Evolutionary conservation across 2,888 invertebrate species (phyloP).

Genomic region (Sarcophaga subvicina): DNA sequence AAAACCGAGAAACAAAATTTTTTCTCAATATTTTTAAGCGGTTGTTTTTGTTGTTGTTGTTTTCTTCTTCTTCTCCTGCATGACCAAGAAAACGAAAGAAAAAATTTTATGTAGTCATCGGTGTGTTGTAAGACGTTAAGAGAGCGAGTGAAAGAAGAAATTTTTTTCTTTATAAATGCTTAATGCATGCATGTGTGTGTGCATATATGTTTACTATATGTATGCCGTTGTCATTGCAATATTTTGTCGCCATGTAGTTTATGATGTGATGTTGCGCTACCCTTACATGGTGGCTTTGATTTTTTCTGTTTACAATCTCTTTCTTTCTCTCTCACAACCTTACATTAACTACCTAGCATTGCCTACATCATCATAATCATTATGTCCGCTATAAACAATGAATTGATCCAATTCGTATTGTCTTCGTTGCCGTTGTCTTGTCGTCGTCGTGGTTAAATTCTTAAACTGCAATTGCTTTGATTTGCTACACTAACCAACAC

Average conservation of each 20-base stretch:
- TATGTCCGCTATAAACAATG: conserved; percentile 46
- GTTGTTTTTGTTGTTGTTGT: conserved; percentile 1
- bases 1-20: conserved; percentile 17
- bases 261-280: conserved; percentile 35
- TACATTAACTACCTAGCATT: neutral
- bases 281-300: conserved; percentile 31
- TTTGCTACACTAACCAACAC: neutral
- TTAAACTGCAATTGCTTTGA: conserved; percentile 22
- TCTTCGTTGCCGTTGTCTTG: conserved; percentile 18
- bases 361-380: conserved; percentile 8
- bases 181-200: conserved; percentile 32
- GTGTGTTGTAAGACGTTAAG: too few relatives aligned
- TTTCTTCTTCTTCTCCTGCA: conserved; percentile 51
- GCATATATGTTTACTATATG: neutral
- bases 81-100: conserved; percentile 59
- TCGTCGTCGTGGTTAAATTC: conserved; percentile 45
- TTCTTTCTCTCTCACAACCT: too few relatives aligned
- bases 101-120: neutral
- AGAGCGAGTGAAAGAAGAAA: too few relatives aligned
- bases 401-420: conserved; percentile 69
- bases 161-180: conserved; percentile 3
- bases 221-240: conserved; percentile 45
- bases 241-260: conserved; percentile 40
- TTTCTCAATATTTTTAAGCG: conserved; percentile 49
- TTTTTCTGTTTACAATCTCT: conserved; percentile 43